Conservation (phyloP, 2,888 invertebrate genomes). For the Stenichneumon culpator region DNA sequence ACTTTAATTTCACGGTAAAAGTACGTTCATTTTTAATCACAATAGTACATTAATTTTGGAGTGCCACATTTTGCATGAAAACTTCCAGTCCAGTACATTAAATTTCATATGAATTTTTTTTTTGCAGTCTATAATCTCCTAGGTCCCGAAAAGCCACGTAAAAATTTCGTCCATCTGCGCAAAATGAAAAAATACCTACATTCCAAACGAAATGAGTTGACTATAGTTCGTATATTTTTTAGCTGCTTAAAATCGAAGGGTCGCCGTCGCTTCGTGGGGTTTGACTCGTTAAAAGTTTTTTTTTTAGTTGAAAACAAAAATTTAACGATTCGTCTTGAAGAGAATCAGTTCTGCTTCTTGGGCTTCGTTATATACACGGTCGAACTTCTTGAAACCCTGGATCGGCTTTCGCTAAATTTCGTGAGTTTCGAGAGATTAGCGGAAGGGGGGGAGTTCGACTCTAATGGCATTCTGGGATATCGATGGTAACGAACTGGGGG, state of each 20-base stretch:
- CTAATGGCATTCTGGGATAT: slow-evolving; percentile 56
- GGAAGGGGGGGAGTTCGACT: not conserved
- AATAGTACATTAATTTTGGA: too few species aligned
- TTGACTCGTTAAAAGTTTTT: not conserved
- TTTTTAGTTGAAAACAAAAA: not conserved
- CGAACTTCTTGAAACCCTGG: slow-evolving; percentile 41
- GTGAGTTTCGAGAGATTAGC: slow-evolving; percentile 48
- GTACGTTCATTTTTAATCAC: too few species aligned
- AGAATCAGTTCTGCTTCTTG: not conserved
- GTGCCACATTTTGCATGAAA: too few species aligned
- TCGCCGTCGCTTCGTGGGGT: not conserved
- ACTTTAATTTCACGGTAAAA: too few species aligned
- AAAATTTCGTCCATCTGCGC: not conserved
- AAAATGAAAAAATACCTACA: not conserved
- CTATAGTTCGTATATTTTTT: not conserved
- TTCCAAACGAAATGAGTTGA: not conserved
- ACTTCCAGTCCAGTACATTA: too few species aligned
- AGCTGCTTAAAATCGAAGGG: not conserved
- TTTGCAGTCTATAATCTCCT: slow-evolving; percentile 2
- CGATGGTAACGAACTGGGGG: slow-evolving; percentile 29
- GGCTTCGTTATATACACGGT: slow-evolving; percentile 6
- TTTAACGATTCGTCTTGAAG: not conserved
- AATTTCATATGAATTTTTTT: too few species aligned
- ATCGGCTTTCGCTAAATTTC: slow-evolving; percentile 31
- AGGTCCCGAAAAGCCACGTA: not conserved